A percentile compares a stretch with the other conserved stretches of the same genome.
phyloP scores from a whole-genome alignment of 2,113 vertebrate species.

The Pomatorhinus ruficollis region DNA sequence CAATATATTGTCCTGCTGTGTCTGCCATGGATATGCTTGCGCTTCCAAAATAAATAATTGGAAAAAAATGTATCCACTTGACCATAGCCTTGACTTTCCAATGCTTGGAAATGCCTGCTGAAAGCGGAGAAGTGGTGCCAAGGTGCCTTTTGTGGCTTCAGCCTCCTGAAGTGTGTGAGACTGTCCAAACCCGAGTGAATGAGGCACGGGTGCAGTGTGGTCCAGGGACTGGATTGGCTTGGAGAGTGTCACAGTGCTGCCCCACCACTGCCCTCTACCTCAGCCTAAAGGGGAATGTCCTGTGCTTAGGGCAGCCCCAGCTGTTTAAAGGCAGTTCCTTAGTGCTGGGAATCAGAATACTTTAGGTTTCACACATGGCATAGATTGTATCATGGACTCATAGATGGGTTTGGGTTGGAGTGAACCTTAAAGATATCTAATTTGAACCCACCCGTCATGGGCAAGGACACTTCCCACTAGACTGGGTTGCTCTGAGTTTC shows the following conservation, averaged over 20 bases:
- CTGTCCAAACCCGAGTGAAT: fast-evolving
- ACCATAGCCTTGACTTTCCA: neutral
- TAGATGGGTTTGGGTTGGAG: neutral
- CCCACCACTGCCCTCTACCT: neutral
- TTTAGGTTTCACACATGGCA: neutral
- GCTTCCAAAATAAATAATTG: conserved; percentile 43
- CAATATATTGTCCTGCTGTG: neutral
- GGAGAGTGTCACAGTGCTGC: neutral
- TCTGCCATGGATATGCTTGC: neutral
- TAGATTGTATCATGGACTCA: neutral
- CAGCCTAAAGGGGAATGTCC: fast-evolving
- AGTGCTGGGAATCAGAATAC: neutral
- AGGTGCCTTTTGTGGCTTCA: neutral
- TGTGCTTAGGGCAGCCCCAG: neutral
- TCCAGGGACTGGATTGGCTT: neutral
- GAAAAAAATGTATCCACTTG: neutral
- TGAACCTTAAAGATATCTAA: neutral
- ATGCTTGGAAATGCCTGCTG: neutral
- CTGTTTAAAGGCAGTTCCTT: neutral
- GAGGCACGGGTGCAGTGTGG: fast-evolving
- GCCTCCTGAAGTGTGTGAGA: neutral
- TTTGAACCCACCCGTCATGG: neutral
- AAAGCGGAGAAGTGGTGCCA: fast-evolving
- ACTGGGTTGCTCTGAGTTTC: neutral
- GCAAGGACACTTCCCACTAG: neutral